phyloP scores from a whole-genome alignment of 2,797 vertebrate genomes.

The Sparus aurata region DNA sequence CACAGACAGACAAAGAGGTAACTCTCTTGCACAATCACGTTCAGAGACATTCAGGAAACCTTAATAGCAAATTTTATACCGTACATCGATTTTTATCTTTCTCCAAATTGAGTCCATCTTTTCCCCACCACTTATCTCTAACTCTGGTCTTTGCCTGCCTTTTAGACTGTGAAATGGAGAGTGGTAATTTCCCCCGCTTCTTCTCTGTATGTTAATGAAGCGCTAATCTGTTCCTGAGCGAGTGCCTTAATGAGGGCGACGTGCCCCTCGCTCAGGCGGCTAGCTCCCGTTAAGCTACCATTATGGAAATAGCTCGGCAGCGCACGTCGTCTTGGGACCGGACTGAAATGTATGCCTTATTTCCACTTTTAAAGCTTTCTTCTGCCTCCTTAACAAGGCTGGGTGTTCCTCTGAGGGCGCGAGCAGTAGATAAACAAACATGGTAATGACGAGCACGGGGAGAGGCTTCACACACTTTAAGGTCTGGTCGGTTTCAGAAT shows the following conservation, averaged over 20 bases:
- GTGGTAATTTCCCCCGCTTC: constrained; percentile 82
- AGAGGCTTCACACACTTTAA: constrained; percentile 73
- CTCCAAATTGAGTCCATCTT: constrained; percentile 77
- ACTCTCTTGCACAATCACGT: constrained; percentile 23
- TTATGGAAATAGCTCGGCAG: constrained; percentile 83
- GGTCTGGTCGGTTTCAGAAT: constrained; percentile 74
- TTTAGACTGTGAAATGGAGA: constrained; percentile 85
- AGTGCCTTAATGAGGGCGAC: constrained; percentile 84
- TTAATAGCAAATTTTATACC: constrained; percentile 70
- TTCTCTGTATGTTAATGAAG: constrained; percentile 87
- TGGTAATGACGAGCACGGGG: constrained; percentile 82
- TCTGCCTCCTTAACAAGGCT: constrained; percentile 80
- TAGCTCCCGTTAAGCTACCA: constrained; percentile 76
- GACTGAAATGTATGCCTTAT: constrained; percentile 81
- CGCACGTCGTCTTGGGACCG: constrained; percentile 73
- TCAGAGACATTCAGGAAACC: constrained; percentile 46
- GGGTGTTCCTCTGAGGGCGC: constrained; percentile 78
- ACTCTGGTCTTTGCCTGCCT: constrained; percentile 76
- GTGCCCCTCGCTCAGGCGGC: constrained; percentile 76
- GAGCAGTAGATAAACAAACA: constrained; percentile 84
- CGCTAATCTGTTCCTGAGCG: constrained; percentile 86
- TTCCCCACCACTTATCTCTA: constrained; percentile 77
- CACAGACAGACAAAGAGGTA: constrained; percentile 14
- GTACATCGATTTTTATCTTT: constrained; percentile 73
- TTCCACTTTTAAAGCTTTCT: constrained; percentile 85